Percentiles rank a stretch among this genome's conserved stretches.
Conservation (phyloP, 2,888 invertebrate genomes). For the Drosophila histrio region DNA sequence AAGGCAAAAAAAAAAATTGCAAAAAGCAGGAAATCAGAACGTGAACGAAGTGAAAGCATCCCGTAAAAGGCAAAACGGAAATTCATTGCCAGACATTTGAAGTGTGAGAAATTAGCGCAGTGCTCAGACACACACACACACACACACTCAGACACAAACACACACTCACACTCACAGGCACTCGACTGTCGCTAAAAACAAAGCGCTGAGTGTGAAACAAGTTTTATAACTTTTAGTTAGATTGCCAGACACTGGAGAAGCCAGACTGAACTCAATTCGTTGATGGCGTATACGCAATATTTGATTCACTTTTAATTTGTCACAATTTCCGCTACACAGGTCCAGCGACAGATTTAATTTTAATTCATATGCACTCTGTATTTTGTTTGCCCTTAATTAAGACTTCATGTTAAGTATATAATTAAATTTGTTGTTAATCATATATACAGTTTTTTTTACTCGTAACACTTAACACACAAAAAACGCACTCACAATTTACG, state of each 20-base stretch:
- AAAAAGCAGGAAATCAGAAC: slow-evolving; percentile 61
- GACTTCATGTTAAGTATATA: slow-evolving; percentile 24
- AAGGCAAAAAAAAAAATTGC: slow-evolving; percentile 30
- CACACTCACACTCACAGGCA: slow-evolving; percentile 4
- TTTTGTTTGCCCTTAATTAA: slow-evolving; percentile 43
- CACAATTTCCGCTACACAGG: slow-evolving; percentile 54
- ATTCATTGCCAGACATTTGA: slow-evolving; percentile 72
- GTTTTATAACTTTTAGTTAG: slow-evolving; percentile 39
- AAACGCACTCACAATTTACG: slow-evolving; percentile 10
- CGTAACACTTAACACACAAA: slow-evolving; percentile 3
- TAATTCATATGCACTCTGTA: slow-evolving; percentile 8
- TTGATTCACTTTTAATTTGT: slow-evolving; percentile 61
- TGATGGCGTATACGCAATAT: slow-evolving; percentile 49
- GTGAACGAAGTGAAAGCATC: slow-evolving; percentile 52
- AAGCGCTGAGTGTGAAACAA: slow-evolving; percentile 18
- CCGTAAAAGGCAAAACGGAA: slow-evolving; percentile 60
- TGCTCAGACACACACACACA: slow-evolving; percentile 40
- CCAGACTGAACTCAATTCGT: slow-evolving; percentile 12
- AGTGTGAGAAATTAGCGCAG: slow-evolving; percentile 77
- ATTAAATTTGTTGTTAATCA: slow-evolving; percentile 50
- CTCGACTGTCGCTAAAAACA: slow-evolving; percentile 24
- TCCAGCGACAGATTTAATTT: slow-evolving; percentile 38
- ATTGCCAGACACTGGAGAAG: slow-evolving; percentile 12
- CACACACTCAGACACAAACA: slow-evolving; percentile 9
- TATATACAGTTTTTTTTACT: slow-evolving; percentile 12